Evolutionary conservation across 1,140 invertebrate genomes (phyloP).

Genomic region (Caenorhabditis latens): DNA sequence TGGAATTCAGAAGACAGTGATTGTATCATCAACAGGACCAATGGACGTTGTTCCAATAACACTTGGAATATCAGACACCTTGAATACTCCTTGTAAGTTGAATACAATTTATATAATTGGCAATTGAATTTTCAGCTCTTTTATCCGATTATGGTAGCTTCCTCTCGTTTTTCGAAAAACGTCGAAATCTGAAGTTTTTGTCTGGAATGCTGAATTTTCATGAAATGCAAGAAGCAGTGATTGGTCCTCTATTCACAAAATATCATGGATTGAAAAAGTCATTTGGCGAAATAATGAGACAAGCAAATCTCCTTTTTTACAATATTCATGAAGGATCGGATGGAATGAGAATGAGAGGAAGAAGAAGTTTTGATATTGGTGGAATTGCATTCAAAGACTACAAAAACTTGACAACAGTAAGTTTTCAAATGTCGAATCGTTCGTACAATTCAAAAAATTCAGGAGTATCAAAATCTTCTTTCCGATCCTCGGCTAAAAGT

Average conservation of each 20-base stretch:
- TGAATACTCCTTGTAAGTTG: slow-evolving; percentile 27
- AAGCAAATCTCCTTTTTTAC: slow-evolving; percentile 32
- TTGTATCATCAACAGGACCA: slow-evolving; percentile 46
- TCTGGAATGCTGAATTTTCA: slow-evolving; percentile 35
- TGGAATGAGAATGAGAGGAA: slow-evolving; percentile 52
- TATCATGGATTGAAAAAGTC: slow-evolving; percentile 18
- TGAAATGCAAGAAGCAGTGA: slow-evolving; percentile 21
- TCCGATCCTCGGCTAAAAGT: slow-evolving; percentile 48
- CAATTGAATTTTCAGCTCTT: slow-evolving; percentile 1
- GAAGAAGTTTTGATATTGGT: slow-evolving; percentile 36
- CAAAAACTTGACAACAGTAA: slow-evolving; percentile 56
- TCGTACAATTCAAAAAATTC: not conserved
- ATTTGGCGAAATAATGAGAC: slow-evolving; percentile 26
- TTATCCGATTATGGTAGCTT: slow-evolving; percentile 48
- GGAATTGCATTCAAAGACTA: slow-evolving; percentile 61
- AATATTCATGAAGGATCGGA: slow-evolving; percentile 51
- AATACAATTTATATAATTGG: not conserved
- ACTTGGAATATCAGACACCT: slow-evolving; percentile 12
- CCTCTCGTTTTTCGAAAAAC: slow-evolving; percentile 6
- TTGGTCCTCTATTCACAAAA: not conserved
- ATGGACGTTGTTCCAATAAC: slow-evolving; percentile 40
- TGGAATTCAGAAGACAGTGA: slow-evolving; percentile 26
- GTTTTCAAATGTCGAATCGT: not conserved
- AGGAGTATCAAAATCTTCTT: slow-evolving; percentile 17
- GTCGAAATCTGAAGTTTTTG: slow-evolving; percentile 17